A percentile compares a stretch with the other conserved stretches of the same genome.
phyloP scores from a whole-genome alignment of 2,888 invertebrate species.

The Hanleya hanleyi region DNA sequence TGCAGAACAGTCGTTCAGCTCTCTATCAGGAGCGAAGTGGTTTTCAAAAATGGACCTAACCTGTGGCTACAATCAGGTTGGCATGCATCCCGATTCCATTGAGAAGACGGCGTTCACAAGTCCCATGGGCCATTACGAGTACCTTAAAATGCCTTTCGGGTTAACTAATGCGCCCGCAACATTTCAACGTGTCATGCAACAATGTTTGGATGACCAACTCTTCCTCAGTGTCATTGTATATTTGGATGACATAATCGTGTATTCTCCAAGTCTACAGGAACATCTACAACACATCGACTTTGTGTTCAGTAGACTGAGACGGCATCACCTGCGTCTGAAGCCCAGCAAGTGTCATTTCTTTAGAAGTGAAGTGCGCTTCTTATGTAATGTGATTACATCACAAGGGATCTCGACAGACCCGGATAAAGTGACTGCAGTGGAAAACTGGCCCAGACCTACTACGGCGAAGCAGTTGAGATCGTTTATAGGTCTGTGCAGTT shows the following conservation, averaged over 20 bases:
- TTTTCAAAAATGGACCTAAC: conserved; percentile 36
- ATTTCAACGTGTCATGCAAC: background rate
- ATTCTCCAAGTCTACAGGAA: conserved; percentile 13
- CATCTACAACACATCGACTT: conserved; percentile 24
- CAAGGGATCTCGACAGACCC: conserved; percentile 21
- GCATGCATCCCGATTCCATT: conserved; percentile 22
- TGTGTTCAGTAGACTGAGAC: conserved; percentile 21
- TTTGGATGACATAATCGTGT: background rate
- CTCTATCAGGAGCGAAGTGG: conserved; percentile 21
- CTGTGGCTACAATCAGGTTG: conserved; percentile 30
- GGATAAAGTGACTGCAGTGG: conserved; percentile 17
- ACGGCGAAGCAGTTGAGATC: conserved; percentile 23
- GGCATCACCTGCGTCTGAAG: conserved; percentile 29
- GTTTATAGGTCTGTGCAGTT: conserved; percentile 32
- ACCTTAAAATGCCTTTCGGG: background rate
- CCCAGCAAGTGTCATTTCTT: conserved; percentile 33
- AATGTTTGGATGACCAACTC: background rate
- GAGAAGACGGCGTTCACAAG: conserved; percentile 20
- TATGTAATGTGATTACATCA: conserved; percentile 34
- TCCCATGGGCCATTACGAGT: background rate
- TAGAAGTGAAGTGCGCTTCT: conserved; percentile 23
- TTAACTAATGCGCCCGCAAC: background rate
- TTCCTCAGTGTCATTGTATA: background rate
- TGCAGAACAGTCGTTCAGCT: conserved; percentile 37
- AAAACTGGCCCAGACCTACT: conserved; percentile 26